Evolutionary conservation across 2,797 vertebrate genomes (phyloP).

Genomic region (Sebastes itinus): DNA sequence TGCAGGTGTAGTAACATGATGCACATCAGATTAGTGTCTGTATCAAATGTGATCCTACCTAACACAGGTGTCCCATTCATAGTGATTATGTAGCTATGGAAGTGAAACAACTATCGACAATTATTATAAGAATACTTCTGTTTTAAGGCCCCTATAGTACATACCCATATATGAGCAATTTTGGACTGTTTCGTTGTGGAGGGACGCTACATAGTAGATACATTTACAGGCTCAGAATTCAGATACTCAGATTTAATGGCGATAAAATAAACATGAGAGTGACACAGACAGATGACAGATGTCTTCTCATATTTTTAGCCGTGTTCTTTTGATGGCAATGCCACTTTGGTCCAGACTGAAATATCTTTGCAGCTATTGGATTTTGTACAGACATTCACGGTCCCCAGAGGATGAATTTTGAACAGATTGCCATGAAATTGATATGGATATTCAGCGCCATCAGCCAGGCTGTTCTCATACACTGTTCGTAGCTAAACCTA

Average conservation of each 20-base stretch:
- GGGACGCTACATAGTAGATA: background rate
- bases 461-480: background rate
- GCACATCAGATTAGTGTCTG: conserved; percentile 44
- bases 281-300: background rate
- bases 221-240: background rate
- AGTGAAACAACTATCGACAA: background rate
- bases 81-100: background rate
- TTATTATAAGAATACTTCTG: background rate
- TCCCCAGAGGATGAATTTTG: too few species aligned
- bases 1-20: conserved; percentile 64
- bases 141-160: background rate
- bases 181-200: background rate
- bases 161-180: background rate
- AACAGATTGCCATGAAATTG: too few species aligned
- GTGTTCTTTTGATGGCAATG: background rate
- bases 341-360: background rate
- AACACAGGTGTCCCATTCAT: conserved; percentile 38
- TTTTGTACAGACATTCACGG: background rate
- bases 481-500: background rate
- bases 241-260: background rate
- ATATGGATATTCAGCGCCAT: too few species aligned
- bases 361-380: background rate
- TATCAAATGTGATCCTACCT: conserved; percentile 11
- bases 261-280: background rate
- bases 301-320: background rate